Evolutionary conservation across 2,797 vertebrate genomes (phyloP).

Genomic region (Propithecus deckenii): DNA sequence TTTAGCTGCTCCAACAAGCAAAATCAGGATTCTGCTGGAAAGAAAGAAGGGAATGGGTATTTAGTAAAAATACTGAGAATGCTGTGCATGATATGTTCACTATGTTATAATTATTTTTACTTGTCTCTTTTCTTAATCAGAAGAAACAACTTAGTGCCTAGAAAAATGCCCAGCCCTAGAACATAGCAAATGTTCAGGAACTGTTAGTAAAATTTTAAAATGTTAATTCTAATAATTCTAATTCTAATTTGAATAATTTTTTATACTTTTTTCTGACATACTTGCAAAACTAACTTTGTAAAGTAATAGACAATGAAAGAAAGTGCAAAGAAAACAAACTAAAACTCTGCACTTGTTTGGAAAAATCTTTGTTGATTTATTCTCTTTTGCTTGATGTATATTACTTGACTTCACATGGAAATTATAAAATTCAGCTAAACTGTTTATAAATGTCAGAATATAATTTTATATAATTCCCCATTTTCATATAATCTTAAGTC

Average conservation of each 20-base stretch:
- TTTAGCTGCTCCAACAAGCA: not conserved
- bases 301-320: not conserved
- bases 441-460: not conserved
- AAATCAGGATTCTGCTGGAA: not conserved
- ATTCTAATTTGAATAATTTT: not conserved
- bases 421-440: not conserved
- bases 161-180: not conserved
- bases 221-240: not conserved
- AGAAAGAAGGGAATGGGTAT: not conserved
- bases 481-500: not conserved
- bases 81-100: not conserved
- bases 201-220: not conserved
- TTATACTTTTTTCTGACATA: not conserved
- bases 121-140: not conserved
- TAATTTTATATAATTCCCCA: not conserved
- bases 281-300: conserved; percentile 36
- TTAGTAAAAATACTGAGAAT: not conserved
- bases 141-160: not conserved
- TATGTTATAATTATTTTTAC: not conserved
- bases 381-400: not conserved
- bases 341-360: not conserved
- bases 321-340: not conserved
- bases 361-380: not conserved
- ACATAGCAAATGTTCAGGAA: not conserved
- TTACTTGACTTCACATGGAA: not conserved